These are phyloP conservation scores for Varanus komodoensis DNA, from an alignment of 2,113 vertebrate genomes.

Conservation along the genomic window DNA sequence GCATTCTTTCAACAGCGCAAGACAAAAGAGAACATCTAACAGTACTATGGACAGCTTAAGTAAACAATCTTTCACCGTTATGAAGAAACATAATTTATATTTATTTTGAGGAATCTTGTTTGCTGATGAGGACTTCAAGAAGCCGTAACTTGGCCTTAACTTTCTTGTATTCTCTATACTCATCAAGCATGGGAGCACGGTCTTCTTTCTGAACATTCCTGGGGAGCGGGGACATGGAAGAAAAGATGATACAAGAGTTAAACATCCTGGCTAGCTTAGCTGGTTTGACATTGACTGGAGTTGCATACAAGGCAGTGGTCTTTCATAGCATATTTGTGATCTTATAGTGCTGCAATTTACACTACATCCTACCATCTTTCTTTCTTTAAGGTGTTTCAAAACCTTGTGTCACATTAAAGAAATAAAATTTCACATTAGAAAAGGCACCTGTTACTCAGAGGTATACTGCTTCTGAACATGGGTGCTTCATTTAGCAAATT, in stretches of 20 bases:
- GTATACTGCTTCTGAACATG: neutral
- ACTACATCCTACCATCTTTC: neutral
- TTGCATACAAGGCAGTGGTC: neutral
- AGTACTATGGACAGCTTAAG: slow-evolving; percentile 69
- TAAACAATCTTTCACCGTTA: slow-evolving; percentile 70
- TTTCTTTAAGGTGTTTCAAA: neutral
- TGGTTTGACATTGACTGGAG: neutral
- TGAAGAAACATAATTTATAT: slow-evolving; percentile 81
- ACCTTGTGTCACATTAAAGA: neutral
- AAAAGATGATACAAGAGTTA: slow-evolving; percentile 21
- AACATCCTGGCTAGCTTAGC: neutral
- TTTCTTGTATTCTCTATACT: slow-evolving; percentile 96
- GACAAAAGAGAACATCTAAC: slow-evolving; percentile 76
- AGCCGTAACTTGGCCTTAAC: slow-evolving; percentile 97
- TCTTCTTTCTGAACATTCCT: slow-evolving; percentile 97
- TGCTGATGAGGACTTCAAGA: slow-evolving; percentile 98
- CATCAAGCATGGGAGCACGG: slow-evolving; percentile 91
- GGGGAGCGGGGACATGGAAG: slow-evolving; percentile 2
- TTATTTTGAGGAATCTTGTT: slow-evolving; percentile 98
- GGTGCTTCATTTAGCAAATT: neutral
- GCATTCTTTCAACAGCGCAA: slow-evolving; percentile 74
- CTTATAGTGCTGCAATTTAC: neutral
- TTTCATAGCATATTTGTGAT: neutral
- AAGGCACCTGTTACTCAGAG: neutral
- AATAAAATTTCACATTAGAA: neutral